Evolutionary conservation across 1,140 invertebrate genomes (phyloP), one percentile per base, ranked within the genome.

Genomic region (Idris sp.): DNA sequence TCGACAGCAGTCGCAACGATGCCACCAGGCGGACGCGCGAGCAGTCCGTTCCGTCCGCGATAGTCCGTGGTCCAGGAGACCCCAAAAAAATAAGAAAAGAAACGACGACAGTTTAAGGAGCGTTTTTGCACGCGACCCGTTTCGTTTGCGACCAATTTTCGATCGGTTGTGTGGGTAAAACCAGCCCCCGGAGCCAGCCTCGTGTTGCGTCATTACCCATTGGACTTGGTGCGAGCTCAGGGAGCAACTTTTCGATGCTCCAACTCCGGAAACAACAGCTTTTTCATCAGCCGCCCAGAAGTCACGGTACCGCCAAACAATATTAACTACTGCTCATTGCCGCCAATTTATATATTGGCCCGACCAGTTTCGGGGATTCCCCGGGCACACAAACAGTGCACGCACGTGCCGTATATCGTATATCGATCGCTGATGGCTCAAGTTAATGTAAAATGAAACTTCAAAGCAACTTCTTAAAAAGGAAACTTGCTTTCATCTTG

Each of bases 1-100:
- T 2, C 31, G 2, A n/a, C 36, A 8, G 69, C 79, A 87, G 84
- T 83, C 82, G 84, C 80, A 83, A 85, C 82, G 80, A 87, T 85
- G 86, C 84, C 85, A 87, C 80, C 83, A 84, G 77, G 77, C 83
- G 83, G 81, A 82, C 81, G 77, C 79, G 78, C 79, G 79, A 74
- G 69, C 61, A 71, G 68, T 69, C 64, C 64, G 76, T 79, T 64
- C 65, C 56, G 51, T 74, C 78, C 79, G 79, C 76, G 80, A 65
- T 75, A 71, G 68, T 44, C 65, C 51, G 74, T 68, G 73, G 48
- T 48, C 61, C 19, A 28, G 58, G 68, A 33, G 26, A 18, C 1
- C 18, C 56, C 26, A n/a, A n/a, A n/a, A n/a, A n/a, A n/a, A n/a
- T n/a, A n/a, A n/a, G n/a, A n/a, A n/a, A n/a, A n/a, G n/a, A n/a